Conservation (phyloP, 2,113 vertebrate species). For the Cynoglossus semilaevis region DNA sequence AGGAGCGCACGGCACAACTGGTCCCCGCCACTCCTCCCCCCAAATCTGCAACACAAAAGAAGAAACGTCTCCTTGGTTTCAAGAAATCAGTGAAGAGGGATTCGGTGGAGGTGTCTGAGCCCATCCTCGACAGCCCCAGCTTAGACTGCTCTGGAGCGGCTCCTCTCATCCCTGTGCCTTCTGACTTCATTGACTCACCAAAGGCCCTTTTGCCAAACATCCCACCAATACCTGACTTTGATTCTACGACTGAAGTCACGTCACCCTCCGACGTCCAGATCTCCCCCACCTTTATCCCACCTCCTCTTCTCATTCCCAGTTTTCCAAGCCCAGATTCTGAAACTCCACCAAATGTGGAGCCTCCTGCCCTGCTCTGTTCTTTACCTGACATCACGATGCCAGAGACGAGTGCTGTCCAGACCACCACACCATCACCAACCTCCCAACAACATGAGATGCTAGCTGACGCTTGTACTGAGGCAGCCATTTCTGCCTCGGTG, state of each 20-base stretch:
- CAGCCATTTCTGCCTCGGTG: neutral
- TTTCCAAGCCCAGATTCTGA: conserved; percentile 16
- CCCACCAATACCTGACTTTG: conserved; percentile 11
- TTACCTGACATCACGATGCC: neutral
- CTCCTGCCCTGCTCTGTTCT: conserved; percentile 9
- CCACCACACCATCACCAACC: conserved; percentile 23
- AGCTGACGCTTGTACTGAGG: neutral
- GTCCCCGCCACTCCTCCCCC: conserved; percentile 40
- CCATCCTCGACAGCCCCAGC: conserved; percentile 39
- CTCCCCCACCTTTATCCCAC: conserved; percentile 14
- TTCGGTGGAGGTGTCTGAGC: neutral
- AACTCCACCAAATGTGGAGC: conserved; percentile 31
- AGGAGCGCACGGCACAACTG: conserved; percentile 26
- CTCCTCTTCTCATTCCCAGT: conserved; percentile 34
- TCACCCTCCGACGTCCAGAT: conserved; percentile 14
- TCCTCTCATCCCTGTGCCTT: conserved; percentile 38
- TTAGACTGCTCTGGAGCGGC: conserved; percentile 2
- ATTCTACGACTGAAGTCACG: conserved; percentile 1
- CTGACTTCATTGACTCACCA: conserved; percentile 2
- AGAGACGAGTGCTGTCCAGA: neutral
- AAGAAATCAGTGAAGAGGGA: conserved; percentile 33
- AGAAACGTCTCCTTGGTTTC: conserved; percentile 48
- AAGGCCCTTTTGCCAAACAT: conserved; percentile 8
- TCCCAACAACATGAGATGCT: conserved; percentile 5
- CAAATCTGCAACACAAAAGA: conserved; percentile 41